These are phyloP conservation scores for Anthoscopus minutus DNA, from an alignment of 2,113 vertebrate species.

Conservation along the genomic window DNA sequence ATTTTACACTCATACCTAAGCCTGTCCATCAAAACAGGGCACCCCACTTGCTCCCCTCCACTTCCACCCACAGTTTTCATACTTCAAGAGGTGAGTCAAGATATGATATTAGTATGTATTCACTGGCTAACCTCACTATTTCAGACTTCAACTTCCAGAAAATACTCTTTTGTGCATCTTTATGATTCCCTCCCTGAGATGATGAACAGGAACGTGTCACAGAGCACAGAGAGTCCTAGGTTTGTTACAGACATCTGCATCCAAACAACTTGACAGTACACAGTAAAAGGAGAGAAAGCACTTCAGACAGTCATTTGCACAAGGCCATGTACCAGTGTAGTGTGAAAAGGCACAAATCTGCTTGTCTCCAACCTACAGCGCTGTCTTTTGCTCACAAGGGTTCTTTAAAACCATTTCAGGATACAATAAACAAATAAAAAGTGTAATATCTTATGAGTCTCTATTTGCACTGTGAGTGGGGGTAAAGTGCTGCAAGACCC, in stretches of 20 bases:
- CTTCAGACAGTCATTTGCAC: neutral
- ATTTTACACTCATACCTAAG: neutral
- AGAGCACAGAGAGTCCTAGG: neutral
- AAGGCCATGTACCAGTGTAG: neutral
- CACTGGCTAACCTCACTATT: neutral
- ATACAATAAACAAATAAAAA: neutral
- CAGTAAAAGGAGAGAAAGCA: neutral
- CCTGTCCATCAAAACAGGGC: neutral
- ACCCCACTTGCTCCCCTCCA: neutral
- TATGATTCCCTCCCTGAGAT: neutral
- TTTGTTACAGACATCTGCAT: neutral
- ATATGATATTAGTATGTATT: accelerated
- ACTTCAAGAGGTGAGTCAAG: neutral
- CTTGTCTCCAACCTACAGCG: neutral
- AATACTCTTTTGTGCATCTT: neutral
- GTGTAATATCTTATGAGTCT: neutral
- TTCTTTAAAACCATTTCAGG: neutral
- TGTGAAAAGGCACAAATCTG: neutral
- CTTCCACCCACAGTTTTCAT: neutral
- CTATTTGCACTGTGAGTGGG: neutral
- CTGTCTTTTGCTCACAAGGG: neutral
- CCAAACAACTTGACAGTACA: neutral
- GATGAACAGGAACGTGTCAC: neutral
- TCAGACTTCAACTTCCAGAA: neutral
- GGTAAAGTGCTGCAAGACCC: neutral